Percentiles rank a stretch among this genome's conserved stretches.
Evolutionary conservation across 2,888 invertebrate genomes (phyloP).

Genomic region (Calameuta idolon): DNA sequence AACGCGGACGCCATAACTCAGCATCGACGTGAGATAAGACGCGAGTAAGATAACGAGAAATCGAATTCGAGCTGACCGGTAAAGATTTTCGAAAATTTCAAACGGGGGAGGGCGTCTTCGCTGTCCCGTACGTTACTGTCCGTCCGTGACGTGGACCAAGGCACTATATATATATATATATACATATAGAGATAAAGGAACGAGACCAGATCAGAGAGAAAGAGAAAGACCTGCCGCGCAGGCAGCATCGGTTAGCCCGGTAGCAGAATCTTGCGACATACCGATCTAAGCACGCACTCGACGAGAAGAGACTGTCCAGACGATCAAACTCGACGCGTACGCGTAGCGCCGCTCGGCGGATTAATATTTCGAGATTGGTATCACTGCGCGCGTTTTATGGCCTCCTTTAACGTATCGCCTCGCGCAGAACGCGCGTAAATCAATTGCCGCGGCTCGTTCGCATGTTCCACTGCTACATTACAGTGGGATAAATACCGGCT

Average conservation of each 20-base stretch:
- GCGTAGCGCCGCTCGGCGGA: neutral
- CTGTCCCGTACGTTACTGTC: neutral
- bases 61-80: neutral
- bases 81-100: neutral
- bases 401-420: constrained; percentile 12
- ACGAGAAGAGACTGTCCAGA: neutral
- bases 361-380: constrained; percentile 11
- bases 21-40: constrained; percentile 1
- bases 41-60: neutral
- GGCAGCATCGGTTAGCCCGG: neutral
- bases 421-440: constrained; percentile 9
- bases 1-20: neutral
- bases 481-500: neutral
- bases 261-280: neutral
- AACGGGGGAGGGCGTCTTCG: neutral
- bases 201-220: neutral
- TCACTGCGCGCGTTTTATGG: constrained; percentile 8
- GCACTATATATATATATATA: neutral
- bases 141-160: no score
- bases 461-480: neutral
- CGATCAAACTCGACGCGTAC: neutral
- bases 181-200: neutral
- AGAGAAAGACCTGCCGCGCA: neutral
- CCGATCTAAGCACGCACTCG: neutral
- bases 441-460: constrained; percentile 1